Evolutionary conservation across 1,140 invertebrate species (phyloP).

Genomic region (Thereuonema tuberculata): DNA sequence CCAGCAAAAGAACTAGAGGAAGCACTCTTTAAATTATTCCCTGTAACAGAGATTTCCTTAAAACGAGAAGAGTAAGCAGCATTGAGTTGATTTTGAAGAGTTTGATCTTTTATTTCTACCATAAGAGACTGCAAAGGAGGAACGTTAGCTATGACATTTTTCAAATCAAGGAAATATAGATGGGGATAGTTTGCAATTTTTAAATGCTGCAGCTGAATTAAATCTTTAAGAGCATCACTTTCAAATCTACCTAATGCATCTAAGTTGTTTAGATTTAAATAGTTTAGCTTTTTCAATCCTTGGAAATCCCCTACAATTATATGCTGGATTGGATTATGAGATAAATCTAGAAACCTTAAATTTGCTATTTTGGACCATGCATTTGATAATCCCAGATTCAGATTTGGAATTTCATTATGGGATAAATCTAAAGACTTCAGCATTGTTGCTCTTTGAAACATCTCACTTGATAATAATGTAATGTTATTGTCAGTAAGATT

Average conservation of each 20-base stretch:
- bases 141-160: slow-evolving; percentile 50
- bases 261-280: slow-evolving; percentile 50
- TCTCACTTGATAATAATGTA: slow-evolving; percentile 42
- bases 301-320: slow-evolving; percentile 59
- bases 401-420: slow-evolving; percentile 48
- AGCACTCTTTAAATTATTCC: slow-evolving; percentile 57
- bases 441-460: slow-evolving; percentile 58
- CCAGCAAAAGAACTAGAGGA: slow-evolving; percentile 68
- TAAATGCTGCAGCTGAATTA: slow-evolving; percentile 52
- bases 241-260: slow-evolving; percentile 57
- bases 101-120: slow-evolving; percentile 70
- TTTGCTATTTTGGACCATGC: slow-evolving; percentile 51
- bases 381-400: slow-evolving; percentile 31
- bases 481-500: slow-evolving; percentile 69
- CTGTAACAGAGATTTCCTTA: slow-evolving; percentile 53
- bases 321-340: slow-evolving; percentile 54
- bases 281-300: slow-evolving; percentile 46
- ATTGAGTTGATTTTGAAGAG: slow-evolving; percentile 65
- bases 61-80: slow-evolving; percentile 62
- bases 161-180: slow-evolving; percentile 65
- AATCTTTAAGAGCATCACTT: slow-evolving; percentile 57
- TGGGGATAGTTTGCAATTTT: slow-evolving; percentile 56
- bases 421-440: slow-evolving; percentile 64
- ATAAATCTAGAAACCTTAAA: slow-evolving; percentile 55
- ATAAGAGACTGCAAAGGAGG: slow-evolving; percentile 42